Conservation (phyloP, 1,140 invertebrate genomes). For the Gryon sp. region DNA sequence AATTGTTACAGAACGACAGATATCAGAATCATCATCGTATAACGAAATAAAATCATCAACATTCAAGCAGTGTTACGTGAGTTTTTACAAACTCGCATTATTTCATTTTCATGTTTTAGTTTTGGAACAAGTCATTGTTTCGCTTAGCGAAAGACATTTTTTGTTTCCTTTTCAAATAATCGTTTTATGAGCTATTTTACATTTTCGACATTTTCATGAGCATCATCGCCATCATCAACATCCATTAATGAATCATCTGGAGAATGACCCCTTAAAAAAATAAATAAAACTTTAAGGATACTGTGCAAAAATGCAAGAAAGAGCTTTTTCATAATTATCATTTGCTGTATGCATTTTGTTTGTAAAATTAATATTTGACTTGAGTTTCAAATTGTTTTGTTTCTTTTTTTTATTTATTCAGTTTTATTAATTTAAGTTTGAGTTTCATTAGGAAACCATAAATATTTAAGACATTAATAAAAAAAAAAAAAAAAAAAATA, state of each 20-base stretch:
- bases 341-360: constrained; percentile 20
- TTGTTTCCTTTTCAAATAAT: background rate
- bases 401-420: background rate
- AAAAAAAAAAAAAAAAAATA: too few relatives aligned
- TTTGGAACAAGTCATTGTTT: constrained; percentile 38
- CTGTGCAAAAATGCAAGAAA: constrained; percentile 15
- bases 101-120: constrained; percentile 41
- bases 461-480: too few relatives aligned
- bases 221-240: background rate
- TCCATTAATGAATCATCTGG: constrained; percentile 6
- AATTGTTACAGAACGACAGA: background rate
- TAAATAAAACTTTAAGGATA: constrained; percentile 3
- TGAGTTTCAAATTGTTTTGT: constrained; percentile 12
- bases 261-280: constrained; percentile 49
- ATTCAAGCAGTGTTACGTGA: constrained; percentile 78
- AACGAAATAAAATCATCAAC: constrained; percentile 31
- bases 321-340: constrained; percentile 7
- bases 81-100: constrained; percentile 64
- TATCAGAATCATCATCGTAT: background rate
- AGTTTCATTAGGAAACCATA: too few relatives aligned
- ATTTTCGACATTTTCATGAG: constrained; percentile 29
- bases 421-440: too few relatives aligned
- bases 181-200: constrained; percentile 2
- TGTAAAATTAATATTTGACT: background rate
- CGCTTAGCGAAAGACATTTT: constrained; percentile 9